A percentile compares a stretch with the other conserved stretches of the same genome.
These are phyloP conservation scores for Drosophila meridionalis DNA, from an alignment of 2,888 invertebrate genomes.

Conservation along the genomic window DNA sequence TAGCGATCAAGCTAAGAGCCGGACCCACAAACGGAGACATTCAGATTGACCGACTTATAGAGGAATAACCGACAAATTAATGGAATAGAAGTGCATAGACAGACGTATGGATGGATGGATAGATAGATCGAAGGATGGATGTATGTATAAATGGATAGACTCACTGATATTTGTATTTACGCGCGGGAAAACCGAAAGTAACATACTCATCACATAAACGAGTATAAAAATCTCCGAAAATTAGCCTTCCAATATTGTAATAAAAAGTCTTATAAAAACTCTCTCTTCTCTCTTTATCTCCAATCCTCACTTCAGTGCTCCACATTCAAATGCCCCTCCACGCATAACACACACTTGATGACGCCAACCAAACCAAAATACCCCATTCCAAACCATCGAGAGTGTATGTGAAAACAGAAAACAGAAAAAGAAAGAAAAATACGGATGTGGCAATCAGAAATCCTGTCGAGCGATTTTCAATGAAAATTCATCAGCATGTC, in stretches of 20 bases:
- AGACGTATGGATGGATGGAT: not conserved
- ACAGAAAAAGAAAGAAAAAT: constrained; percentile 41
- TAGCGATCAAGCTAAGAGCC: not conserved
- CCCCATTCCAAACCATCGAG: not conserved
- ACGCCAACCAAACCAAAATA: constrained; percentile 14
- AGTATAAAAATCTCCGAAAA: not conserved
- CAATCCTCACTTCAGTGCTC: not conserved
- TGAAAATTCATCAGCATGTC: constrained; percentile 82
- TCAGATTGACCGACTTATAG: not conserved
- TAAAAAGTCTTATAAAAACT: not conserved
- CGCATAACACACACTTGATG: not conserved
- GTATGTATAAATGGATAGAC: not conserved
- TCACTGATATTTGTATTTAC: too few relatives aligned
- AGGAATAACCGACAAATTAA: not conserved
- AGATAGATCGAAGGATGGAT: not conserved
- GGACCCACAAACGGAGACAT: not conserved
- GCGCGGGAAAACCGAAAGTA: too few relatives aligned
- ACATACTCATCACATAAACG: not conserved
- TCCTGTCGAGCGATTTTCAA: constrained; percentile 82
- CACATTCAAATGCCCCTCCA: not conserved
- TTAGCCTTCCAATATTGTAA: not conserved
- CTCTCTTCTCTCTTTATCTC: not conserved
- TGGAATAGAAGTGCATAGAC: not conserved
- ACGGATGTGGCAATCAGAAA: constrained; percentile 84
- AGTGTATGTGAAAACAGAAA: constrained; percentile 8